These are phyloP conservation scores for Ficedula albicollis DNA, from an alignment of 2,797 vertebrate species.

Conservation along the genomic window DNA sequence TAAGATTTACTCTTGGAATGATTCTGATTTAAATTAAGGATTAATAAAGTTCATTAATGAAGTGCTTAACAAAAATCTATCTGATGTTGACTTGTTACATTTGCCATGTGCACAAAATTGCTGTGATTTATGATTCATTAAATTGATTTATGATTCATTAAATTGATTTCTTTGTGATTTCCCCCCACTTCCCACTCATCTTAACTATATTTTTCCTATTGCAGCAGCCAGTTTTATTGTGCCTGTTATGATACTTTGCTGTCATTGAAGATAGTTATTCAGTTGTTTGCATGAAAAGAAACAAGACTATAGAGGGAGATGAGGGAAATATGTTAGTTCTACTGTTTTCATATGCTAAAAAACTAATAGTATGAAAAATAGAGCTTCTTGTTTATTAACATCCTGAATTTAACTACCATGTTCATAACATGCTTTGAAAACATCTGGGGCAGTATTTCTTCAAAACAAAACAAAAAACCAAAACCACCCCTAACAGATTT, in stretches of 20 bases:
- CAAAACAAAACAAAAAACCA: not conserved
- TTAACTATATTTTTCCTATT: not conserved
- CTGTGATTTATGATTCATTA: conserved; percentile 27
- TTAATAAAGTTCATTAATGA: conserved; percentile 34
- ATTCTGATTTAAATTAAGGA: not conserved
- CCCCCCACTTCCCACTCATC: not conserved
- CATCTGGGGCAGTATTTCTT: not conserved
- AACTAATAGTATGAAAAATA: conserved; percentile 61
- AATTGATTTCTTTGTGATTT: conserved; percentile 13
- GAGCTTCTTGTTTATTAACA: conserved; percentile 58
- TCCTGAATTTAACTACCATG: conserved; percentile 33
- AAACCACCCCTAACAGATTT: not conserved
- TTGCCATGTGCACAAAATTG: not conserved
- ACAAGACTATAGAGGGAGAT: not conserved
- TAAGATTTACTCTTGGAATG: conserved; percentile 15
- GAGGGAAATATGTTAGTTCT: conserved; percentile 39
- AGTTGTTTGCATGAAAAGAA: conserved; percentile 33
- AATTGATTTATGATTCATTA: conserved; percentile 26
- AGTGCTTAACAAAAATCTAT: conserved; percentile 19
- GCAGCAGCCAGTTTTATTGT: conserved; percentile 57
- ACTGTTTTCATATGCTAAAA: conserved; percentile 22
- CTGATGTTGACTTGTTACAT: not conserved
- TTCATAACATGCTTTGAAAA: conserved; percentile 34
- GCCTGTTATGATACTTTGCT: conserved; percentile 21
- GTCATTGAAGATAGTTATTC: conserved; percentile 22